phyloP scores from a whole-genome alignment of 2,797 vertebrate species.

The Harpagifer antarcticus region DNA sequence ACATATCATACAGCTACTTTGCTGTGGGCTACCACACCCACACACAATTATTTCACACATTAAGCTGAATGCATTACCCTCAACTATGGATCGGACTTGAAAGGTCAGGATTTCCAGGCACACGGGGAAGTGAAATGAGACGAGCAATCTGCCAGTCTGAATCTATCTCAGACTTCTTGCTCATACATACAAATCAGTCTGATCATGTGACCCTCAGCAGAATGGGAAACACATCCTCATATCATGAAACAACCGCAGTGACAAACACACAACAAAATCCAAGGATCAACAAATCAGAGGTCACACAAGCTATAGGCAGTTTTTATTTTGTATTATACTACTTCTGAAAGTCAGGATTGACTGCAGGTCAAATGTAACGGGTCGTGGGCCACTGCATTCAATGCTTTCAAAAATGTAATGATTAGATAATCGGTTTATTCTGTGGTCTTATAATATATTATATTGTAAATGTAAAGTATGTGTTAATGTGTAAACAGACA shows the following conservation, averaged over 20 bases:
- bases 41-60: slow-evolving; percentile 25
- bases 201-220: slow-evolving; percentile 1
- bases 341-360: background rate
- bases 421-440: background rate
- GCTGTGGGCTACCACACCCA: slow-evolving; percentile 29
- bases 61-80: slow-evolving; percentile 34
- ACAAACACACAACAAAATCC: background rate
- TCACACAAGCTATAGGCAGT: background rate
- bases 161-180: slow-evolving; percentile 9
- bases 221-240: background rate
- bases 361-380: background rate
- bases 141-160: slow-evolving; percentile 3
- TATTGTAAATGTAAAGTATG: no score
- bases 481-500: background rate
- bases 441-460: background rate
- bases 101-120: slow-evolving; percentile 41
- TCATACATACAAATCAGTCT: slow-evolving; percentile 19
- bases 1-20: background rate
- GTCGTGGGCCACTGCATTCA: background rate
- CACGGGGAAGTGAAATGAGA: slow-evolving; percentile 11
- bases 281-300: background rate
- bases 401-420: background rate
- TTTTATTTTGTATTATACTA: background rate
- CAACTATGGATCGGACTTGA: slow-evolving; percentile 21
- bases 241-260: background rate